These are phyloP conservation scores for Peromyscus eremicus DNA, from an alignment of 2,797 vertebrate genomes.

Conservation along the genomic window DNA sequence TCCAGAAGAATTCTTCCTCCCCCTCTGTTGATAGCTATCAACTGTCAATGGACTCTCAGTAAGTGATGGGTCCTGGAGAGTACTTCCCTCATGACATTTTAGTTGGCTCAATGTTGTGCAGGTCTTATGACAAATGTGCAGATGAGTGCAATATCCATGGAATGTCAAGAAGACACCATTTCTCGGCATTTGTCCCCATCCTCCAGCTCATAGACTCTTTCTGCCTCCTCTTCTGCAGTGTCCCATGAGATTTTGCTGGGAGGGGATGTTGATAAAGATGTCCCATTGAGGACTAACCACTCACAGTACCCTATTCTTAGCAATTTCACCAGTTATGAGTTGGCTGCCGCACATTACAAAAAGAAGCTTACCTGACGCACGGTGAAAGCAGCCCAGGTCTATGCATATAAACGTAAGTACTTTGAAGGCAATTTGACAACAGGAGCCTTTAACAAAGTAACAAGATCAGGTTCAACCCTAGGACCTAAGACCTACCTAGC, in stretches of 20 bases:
- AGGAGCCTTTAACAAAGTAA: background rate
- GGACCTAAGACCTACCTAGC: background rate
- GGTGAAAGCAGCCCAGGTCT: background rate
- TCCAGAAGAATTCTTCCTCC: too few species aligned
- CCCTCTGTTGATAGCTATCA: background rate
- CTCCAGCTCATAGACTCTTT: background rate
- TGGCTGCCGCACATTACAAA: background rate
- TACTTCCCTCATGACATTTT: background rate
- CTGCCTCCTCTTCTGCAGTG: background rate
- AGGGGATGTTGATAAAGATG: background rate
- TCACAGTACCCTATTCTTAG: background rate
- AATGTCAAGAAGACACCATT: background rate
- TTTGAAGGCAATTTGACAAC: background rate
- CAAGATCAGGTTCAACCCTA: background rate
- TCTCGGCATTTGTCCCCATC: background rate
- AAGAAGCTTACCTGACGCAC: background rate
- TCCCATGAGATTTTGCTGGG: background rate
- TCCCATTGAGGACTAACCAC: background rate
- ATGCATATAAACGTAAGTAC: background rate
- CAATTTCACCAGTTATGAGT: background rate
- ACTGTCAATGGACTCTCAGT: background rate
- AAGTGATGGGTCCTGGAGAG: background rate
- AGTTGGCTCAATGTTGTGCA: background rate
- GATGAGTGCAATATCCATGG: background rate
- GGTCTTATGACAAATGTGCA: background rate